Percentiles rank a stretch among this genome's conserved stretches.
Evolutionary conservation across 1,140 invertebrate species (phyloP).

Genomic region (Ditylenchus dipsaci): DNA sequence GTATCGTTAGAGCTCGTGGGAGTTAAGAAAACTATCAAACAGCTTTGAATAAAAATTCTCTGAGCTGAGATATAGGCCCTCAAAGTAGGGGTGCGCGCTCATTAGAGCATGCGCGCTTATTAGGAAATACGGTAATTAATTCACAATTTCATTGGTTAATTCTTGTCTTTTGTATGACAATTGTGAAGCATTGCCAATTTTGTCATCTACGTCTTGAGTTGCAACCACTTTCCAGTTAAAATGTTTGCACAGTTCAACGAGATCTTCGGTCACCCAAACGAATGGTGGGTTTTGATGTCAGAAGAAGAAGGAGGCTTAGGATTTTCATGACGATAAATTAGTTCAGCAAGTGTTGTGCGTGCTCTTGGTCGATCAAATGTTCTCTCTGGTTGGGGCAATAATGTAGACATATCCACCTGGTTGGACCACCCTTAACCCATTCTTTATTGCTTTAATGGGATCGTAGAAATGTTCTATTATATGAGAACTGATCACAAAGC

Average conservation of each 20-base stretch:
- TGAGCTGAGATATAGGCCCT: too few relatives aligned
- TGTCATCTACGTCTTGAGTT: slow-evolving; percentile 9
- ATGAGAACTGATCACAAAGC: slow-evolving; percentile 23
- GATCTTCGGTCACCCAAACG: slow-evolving; percentile 18
- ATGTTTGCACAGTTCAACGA: slow-evolving; percentile 8
- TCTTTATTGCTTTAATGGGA: slow-evolving; percentile 18
- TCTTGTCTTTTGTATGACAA: slow-evolving; percentile 13
- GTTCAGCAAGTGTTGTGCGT: slow-evolving; percentile 13
- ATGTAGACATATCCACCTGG: slow-evolving; percentile 17
- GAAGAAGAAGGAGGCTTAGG: background rate
- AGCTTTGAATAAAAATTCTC: too few relatives aligned
- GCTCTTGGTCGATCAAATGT: slow-evolving; percentile 11
- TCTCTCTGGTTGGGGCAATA: slow-evolving; percentile 12
- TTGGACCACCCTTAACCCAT: slow-evolving; percentile 9
- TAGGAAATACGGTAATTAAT: too few relatives aligned
- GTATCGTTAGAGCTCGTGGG: too few relatives aligned
- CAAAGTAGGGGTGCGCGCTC: too few relatives aligned
- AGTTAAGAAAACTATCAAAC: too few relatives aligned
- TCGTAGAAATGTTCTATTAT: slow-evolving; percentile 23
- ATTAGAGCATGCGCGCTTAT: too few relatives aligned
- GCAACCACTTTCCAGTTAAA: slow-evolving; percentile 14
- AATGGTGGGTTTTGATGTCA: background rate
- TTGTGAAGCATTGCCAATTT: slow-evolving; percentile 8
- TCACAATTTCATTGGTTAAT: background rate
- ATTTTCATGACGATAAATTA: slow-evolving; percentile 3